These are phyloP conservation scores for Oenanthe melanoleuca DNA, from an alignment of 2,113 vertebrate genomes.

Conservation along the genomic window DNA sequence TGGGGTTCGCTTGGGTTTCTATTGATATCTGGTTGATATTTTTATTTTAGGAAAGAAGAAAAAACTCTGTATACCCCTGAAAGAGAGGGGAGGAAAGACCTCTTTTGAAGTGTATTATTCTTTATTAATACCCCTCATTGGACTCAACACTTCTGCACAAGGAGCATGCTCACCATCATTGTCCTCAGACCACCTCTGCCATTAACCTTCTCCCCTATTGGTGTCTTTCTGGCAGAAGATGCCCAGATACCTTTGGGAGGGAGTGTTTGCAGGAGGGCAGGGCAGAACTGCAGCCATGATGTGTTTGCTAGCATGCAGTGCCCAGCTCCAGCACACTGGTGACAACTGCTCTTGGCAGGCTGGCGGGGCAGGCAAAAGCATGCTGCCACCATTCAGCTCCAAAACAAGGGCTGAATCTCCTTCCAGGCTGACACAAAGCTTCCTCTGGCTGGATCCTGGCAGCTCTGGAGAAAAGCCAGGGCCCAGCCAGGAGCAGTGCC, in stretches of 20 bases:
- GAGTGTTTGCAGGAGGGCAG: not conserved
- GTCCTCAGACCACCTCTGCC: not conserved
- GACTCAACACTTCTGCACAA: not conserved
- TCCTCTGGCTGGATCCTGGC: constrained; percentile 18
- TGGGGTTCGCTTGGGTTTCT: not conserved
- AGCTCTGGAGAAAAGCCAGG: not conserved
- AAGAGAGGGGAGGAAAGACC: not conserved
- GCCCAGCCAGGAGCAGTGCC: not conserved
- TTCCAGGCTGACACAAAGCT: constrained; percentile 51
- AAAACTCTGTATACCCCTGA: not conserved
- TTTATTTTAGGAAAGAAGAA: constrained; percentile 1
- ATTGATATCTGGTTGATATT: not conserved
- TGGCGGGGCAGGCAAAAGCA: not conserved
- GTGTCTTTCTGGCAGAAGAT: not conserved
- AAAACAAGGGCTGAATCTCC: constrained; percentile 53
- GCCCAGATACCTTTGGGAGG: not conserved
- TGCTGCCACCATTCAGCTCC: constrained; percentile 59
- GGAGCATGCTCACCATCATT: not conserved
- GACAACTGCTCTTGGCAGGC: not conserved
- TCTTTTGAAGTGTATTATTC: not conserved
- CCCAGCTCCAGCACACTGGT: not conserved
- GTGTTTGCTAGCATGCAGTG: not conserved
- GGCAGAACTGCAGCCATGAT: accelerated
- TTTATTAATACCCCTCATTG: not conserved
- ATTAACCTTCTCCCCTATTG: not conserved